Conservation (phyloP, 2,888 invertebrate species). For the Dusona sp. region DNA sequence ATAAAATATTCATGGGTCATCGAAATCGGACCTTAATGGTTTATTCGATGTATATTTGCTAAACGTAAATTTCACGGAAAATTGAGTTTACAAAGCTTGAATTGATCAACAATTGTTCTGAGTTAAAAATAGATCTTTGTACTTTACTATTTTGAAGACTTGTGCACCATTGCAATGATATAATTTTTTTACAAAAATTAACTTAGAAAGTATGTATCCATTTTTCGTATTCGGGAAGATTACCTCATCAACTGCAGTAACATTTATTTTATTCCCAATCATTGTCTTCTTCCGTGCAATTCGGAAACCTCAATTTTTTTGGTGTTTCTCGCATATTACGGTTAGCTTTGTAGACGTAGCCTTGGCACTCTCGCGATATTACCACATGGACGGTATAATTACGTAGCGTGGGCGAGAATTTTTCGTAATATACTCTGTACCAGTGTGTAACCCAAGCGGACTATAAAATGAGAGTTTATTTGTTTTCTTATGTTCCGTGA, state of each 20-base stretch:
- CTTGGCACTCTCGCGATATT: neutral
- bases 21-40: neutral
- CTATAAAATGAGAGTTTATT: slow-evolving; percentile 42
- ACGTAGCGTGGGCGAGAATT: neutral
- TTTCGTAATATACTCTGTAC: slow-evolving; percentile 22
- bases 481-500: slow-evolving; percentile 14
- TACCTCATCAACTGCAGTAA: neutral
- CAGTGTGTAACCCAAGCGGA: neutral
- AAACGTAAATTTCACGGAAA: neutral
- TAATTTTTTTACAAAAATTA: neutral
- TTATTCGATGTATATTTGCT: neutral
- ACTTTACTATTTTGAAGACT: neutral
- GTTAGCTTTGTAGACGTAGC: neutral
- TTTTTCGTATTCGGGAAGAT: neutral
- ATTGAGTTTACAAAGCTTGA: neutral
- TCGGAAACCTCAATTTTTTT: slow-evolving; percentile 21
- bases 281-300: neutral
- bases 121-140: neutral
- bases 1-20: neutral
- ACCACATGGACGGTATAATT: slow-evolving; percentile 34
- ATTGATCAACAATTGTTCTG: neutral
- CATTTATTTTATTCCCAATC: neutral
- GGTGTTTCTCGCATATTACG: slow-evolving; percentile 10
- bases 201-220: neutral
- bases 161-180: neutral